Conservation (phyloP, 2,797 vertebrate genomes). For the Channallabes apus region DNA sequence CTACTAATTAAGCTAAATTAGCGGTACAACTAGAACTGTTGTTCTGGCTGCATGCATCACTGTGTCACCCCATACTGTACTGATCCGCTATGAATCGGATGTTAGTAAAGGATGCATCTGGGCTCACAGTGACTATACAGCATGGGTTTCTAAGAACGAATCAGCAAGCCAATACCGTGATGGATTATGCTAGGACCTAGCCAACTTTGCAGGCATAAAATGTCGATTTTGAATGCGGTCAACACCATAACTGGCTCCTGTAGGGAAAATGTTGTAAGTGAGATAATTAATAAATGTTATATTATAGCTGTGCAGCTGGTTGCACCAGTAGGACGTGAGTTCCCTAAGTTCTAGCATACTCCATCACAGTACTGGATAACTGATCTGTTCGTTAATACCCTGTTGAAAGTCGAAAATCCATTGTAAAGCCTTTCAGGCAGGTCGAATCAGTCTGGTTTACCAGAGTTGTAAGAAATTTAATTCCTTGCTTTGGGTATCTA, state of each 20-base stretch:
- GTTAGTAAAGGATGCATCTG: conserved; percentile 5
- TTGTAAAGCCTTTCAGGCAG: background rate
- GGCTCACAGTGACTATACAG: conserved; percentile 1
- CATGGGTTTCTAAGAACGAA: background rate
- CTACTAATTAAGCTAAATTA: conserved; percentile 50
- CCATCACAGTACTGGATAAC: background rate
- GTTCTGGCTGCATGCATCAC: conserved; percentile 6
- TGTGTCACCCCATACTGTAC: conserved; percentile 28
- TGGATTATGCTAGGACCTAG: background rate
- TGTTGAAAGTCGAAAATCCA: background rate
- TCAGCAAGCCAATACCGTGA: background rate
- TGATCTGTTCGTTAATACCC: background rate
- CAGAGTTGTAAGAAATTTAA: background rate
- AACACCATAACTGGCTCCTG: background rate
- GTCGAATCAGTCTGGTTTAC: background rate
- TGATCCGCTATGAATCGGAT: conserved; percentile 1
- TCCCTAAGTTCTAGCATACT: background rate
- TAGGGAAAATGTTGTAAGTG: background rate
- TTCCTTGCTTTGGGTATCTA: background rate
- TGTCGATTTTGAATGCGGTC: background rate
- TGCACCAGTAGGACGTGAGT: background rate
- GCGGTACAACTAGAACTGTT: conserved; percentile 32
- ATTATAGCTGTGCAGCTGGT: background rate
- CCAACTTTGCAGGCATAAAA: background rate
- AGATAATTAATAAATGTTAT: background rate